Evolutionary conservation across 1,140 invertebrate species (phyloP).

Genomic region (Dendrolimus punctatus): DNA sequence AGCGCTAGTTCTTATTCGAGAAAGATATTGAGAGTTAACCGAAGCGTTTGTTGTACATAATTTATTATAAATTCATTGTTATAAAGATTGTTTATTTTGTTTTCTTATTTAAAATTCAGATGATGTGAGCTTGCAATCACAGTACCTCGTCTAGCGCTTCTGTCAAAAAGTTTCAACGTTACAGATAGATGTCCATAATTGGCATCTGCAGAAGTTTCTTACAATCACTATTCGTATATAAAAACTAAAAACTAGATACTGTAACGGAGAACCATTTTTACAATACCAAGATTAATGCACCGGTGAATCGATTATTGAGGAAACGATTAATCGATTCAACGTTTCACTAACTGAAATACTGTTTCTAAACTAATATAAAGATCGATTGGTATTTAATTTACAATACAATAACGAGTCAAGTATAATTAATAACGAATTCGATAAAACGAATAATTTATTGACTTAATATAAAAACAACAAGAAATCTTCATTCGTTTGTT

Average conservation of each 20-base stretch:
- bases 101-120: not conserved
- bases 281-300: not conserved
- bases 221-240: constrained; percentile 43
- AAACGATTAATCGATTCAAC: not conserved
- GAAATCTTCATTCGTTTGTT: constrained; percentile 27
- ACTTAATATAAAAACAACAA: constrained; percentile 38
- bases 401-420: constrained; percentile 40
- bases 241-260: constrained; percentile 60
- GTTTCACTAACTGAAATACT: constrained; percentile 57
- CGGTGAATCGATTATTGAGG: not conserved
- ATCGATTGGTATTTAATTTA: constrained; percentile 46
- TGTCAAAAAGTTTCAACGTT: constrained; percentile 10
- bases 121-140: constrained; percentile 13
- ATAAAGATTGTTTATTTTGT: not conserved
- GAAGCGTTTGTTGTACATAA: too few species aligned
- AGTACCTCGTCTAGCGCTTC: constrained; percentile 9
- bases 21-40: too few species aligned
- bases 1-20: too few species aligned
- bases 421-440: constrained; percentile 26
- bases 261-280: constrained; percentile 35
- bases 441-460: constrained; percentile 29
- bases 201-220: constrained; percentile 26
- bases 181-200: constrained; percentile 25
- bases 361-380: constrained; percentile 47
- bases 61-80: not conserved